Evolutionary conservation across 2,797 vertebrate genomes (phyloP), one percentile per base, ranked within the genome.

Genomic region (Lutjanus campechanus): DNA sequence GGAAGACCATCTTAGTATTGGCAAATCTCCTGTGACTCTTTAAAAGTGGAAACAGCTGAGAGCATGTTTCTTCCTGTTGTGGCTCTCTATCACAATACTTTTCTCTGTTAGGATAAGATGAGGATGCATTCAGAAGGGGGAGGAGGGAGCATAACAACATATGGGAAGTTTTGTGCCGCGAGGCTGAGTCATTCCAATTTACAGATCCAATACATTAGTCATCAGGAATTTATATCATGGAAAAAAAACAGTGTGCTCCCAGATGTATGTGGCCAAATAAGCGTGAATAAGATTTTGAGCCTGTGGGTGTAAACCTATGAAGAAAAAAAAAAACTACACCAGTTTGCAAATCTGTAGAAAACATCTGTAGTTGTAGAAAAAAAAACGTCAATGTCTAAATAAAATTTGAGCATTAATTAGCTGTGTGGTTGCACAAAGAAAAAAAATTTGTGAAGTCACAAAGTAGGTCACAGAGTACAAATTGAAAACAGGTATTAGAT

Each of bases 31-130:
- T 40, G 11, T 36, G 46, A 73, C 8, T 41, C 1, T 73, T 70
- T 49, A 19, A 79, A 87, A 84, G 11, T 62, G 22, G 36, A 85
- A 85, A 43, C 56, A 72, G 71, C 68, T 73, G 76, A 76, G 5
- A 43, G 73, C 67, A 65, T 3, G 11, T 56, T n/a, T 55, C 64
- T 77, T 76, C 72, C 61, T 84, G 66, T 17, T 67, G 25, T n/a
- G 16, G 15, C 41, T 62, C 17, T 65, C 29, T 71, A 54, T 36
- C 53, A 82, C 66, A 85, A 76, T 5, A 40, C 60, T 13, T 40
- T 20, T 77, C 63, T 84, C 84, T 91, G 88, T 81, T 51, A 50
- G 51, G 25, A 22, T 50, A 49, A 90, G 86, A 91, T 88, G 91
- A 81, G 66, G 55, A 54, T 6, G 11, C 0, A 11, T 66, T n/a